phyloP scores from a whole-genome alignment of 2,888 invertebrate species.

The Melikaiella ostensackeni region DNA sequence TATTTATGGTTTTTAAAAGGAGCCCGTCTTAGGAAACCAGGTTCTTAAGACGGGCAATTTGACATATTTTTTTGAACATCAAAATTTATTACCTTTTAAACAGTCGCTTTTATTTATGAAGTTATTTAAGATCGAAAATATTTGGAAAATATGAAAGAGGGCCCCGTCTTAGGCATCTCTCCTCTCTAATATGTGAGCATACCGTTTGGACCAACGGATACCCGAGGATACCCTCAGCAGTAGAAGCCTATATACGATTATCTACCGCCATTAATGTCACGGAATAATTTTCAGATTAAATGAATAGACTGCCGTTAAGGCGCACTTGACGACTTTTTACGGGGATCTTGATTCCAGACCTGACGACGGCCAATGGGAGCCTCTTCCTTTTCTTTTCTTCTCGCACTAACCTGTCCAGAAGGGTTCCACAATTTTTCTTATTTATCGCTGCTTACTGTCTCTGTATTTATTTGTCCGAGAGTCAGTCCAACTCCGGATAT shows the following conservation, averaged over 20 bases:
- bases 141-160: too few relatives aligned
- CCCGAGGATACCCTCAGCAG: slow-evolving; percentile 18
- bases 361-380: slow-evolving; percentile 3
- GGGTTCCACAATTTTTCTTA: slow-evolving; percentile 1
- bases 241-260: slow-evolving; percentile 29
- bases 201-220: slow-evolving; percentile 1
- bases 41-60: too few relatives aligned
- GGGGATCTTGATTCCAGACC: slow-evolving; percentile 9
- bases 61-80: too few relatives aligned
- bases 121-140: too few relatives aligned
- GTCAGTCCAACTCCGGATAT: background rate
- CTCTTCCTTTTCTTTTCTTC: background rate
- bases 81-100: too few relatives aligned
- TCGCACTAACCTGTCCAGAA: background rate
- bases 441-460: background rate
- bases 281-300: slow-evolving; percentile 21
- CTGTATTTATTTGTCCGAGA: background rate
- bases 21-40: too few relatives aligned
- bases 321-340: slow-evolving; percentile 13
- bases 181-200: slow-evolving; percentile 4
- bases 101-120: too few relatives aligned
- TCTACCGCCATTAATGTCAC: slow-evolving; percentile 30
- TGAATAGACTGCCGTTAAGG: slow-evolving; percentile 1
- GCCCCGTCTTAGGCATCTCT: too few relatives aligned
- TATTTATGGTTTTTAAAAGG: too few relatives aligned